Base-by-base conservation (phyloP, 2,888 invertebrate species). In the Lathronympha strigana region DNA sequence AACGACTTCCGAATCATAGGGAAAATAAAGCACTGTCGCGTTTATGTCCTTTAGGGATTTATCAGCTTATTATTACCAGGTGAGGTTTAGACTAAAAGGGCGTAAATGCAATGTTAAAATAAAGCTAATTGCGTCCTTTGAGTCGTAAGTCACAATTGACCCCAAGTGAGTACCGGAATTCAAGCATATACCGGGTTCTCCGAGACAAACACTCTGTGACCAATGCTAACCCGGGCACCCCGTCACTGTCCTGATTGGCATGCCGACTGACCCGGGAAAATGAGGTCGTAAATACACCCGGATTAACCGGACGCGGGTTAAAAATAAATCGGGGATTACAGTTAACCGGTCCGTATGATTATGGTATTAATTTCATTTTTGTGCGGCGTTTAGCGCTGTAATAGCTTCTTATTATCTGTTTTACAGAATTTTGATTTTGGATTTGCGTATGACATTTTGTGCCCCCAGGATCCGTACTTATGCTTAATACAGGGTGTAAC, bases 201-300 rank as follows among this genome's bases (percentile, higher is more conserved):
- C n/a, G n/a, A 38, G 38, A 6, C 47, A 2, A n/a, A 21, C 13
- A 23, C 47, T 47, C 13, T 23, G 23, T 8, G 23, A 23, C 8
- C 45, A 45, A 21, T 2, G 47, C 1, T 0, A 17, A 33, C 19
- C 40, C 40, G 25, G 25, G 4, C 6, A 5, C n/a, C 54, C 47
- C 55, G 25, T 57, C 55, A 55, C 40, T 55, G 55, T 38, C 40
- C 55, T 57, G 63, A 63, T 58, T 63, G 63, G 63, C 63, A 58
- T 54, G 50, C 36, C 63, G 40, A 51, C 50, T 57, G 58, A 53
- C 63, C 47, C 57, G 63, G 63, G 60, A 66, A 66, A 60, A 60
- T 64, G 53, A 64, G 64, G 28, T 40, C 64, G 60, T 53, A 64
- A 64, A 64, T 64, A 60, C 53, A 36, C 51, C 64, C 28, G 38